Percentiles rank a stretch among this genome's conserved stretches.
Evolutionary conservation across 2,888 invertebrate genomes (phyloP).

Genomic region (Laothoe populi): DNA sequence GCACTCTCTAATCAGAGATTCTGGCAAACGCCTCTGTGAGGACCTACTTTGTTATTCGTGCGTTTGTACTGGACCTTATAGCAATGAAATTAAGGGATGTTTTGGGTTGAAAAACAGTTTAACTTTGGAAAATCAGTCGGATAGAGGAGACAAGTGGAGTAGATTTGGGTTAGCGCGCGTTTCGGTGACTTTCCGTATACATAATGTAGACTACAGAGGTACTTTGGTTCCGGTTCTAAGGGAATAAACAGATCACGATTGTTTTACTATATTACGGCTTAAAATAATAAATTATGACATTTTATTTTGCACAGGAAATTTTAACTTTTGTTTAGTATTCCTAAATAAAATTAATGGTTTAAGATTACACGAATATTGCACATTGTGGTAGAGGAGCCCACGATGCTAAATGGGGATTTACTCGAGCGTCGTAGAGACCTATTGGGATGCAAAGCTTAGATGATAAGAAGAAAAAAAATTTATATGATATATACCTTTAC

Average conservation of each 20-base stretch:
- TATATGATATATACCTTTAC: too few species aligned
- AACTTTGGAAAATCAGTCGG: conserved; percentile 53
- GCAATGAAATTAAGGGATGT: conserved; percentile 29
- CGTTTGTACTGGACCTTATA: conserved; percentile 36
- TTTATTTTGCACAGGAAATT: too few species aligned
- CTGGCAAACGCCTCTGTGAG: conserved; percentile 53
- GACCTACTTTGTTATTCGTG: conserved; percentile 41
- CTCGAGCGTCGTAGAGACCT: too few species aligned
- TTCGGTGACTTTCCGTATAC: conserved; percentile 54
- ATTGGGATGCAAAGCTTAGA: too few species aligned
- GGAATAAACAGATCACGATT: not conserved
- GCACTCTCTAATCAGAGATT: conserved; percentile 62
- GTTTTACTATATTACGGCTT: conserved; percentile 6
- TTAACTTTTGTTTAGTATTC: too few species aligned
- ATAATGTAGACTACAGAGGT: conserved; percentile 36
- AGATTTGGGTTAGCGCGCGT: conserved; percentile 58
- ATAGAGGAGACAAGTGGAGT: conserved; percentile 60
- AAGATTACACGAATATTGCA: too few species aligned
- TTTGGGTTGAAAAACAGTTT: conserved; percentile 36
- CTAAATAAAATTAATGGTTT: too few species aligned
- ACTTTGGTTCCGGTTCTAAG: conserved; percentile 23
- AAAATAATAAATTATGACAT: not conserved
- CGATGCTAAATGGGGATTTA: too few species aligned
- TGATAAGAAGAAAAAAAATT: too few species aligned
- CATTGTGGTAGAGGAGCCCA: too few species aligned